Base-by-base conservation (phyloP, 2,113 vertebrate genomes). In the Xiphophorus hellerii region DNA sequence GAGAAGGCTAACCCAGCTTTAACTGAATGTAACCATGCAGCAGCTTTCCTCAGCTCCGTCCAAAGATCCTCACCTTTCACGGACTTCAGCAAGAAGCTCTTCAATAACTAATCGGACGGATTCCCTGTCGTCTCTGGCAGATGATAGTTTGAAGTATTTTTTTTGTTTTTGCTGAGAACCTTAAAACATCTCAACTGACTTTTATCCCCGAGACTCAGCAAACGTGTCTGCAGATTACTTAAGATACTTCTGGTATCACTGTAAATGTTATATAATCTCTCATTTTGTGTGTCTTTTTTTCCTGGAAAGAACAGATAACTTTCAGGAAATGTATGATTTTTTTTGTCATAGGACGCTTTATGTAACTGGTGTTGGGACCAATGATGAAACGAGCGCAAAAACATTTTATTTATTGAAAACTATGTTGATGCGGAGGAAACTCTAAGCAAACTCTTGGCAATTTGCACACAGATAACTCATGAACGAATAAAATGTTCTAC, bases 401-500 rank as follows among this genome's bases (percentile, higher is more conserved):
- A 27, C 3, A 30, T 17, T 76, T 30, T 58, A 71, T 27, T 51
- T 30, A 1, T 22, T 5, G 51, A 68, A 30, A 61, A 69, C 20
- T 44, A 14, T 33, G 1, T 42, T 69, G 22, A 58, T 58, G 51
- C 7, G n/a, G 28, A 17, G 73, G 33, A 6, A 33, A 65, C 54
- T 65, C n/a, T 8, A 68, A 12, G 20, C 35, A 42, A 51, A 28
- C 22, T 22, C 4, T 42, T 71, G 13, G 31, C 31, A 25, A 22
- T 82, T 80, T 86, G 69, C 62, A 82, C 74, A 76, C 71, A 54
- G 20, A 75, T 61, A 33, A 54, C 33, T 22, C 17, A 62, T 35
- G 62, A 17, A 37, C 44, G 72, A 88, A 85, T 84, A 87, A 90
- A 88, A 15, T 63, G 25, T 1, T 25, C 51, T 70, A 3, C 10